phyloP scores from a whole-genome alignment of 2,113 vertebrate genomes.

The Xenopus borealis region DNA sequence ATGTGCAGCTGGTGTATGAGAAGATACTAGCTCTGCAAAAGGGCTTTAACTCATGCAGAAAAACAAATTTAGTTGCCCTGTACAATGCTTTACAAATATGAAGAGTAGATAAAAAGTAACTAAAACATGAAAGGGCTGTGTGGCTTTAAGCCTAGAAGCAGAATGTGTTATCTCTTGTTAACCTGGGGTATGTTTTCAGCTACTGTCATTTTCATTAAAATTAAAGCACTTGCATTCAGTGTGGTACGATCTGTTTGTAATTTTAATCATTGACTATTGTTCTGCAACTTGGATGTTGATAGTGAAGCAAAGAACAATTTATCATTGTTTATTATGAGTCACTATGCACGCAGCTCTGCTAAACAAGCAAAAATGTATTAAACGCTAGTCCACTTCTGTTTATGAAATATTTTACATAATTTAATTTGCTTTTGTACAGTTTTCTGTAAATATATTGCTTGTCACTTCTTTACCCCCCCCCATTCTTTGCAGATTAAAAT shows the following conservation, averaged over 20 bases:
- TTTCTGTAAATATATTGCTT: constrained; percentile 99
- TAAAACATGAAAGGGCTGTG: constrained; percentile 27
- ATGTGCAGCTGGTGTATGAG: no score
- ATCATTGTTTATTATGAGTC: constrained; percentile 98
- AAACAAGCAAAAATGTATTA: constrained; percentile 98
- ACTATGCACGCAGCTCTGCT: constrained; percentile 99
- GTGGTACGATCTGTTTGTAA: constrained; percentile 88
- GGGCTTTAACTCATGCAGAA: no score
- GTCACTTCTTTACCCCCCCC: constrained; percentile 74
- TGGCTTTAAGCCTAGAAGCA: constrained; percentile 7
- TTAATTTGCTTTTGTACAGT: constrained; percentile 99
- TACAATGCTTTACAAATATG: not conserved
- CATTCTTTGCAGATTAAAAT: constrained; percentile 99
- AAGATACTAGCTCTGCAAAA: no score
- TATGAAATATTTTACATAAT: constrained; percentile 99
- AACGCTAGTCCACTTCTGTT: constrained; percentile 98
- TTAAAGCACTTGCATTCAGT: constrained; percentile 87
- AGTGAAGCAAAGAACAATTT: constrained; percentile 94
- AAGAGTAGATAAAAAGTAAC: not conserved
- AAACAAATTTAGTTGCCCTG: no score
- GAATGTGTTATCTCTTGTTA: constrained; percentile 47
- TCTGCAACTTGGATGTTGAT: constrained; percentile 99
- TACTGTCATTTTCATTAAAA: constrained; percentile 67
- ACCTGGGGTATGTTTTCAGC: constrained; percentile 78
- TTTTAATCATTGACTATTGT: constrained; percentile 97